Conservation (phyloP, 2,113 vertebrate genomes). For the Microtus pennsylvanicus region DNA sequence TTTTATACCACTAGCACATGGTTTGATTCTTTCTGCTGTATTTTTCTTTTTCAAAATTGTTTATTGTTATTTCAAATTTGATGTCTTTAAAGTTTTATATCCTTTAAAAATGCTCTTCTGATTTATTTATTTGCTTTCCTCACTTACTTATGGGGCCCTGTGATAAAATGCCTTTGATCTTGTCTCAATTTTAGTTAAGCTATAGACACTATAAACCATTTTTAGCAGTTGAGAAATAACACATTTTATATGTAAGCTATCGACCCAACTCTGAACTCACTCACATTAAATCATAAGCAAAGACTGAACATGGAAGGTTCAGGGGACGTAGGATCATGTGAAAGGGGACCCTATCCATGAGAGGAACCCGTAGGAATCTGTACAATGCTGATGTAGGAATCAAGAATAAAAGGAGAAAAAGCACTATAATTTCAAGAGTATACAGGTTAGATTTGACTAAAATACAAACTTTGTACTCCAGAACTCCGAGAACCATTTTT, state of each 20-base stretch:
- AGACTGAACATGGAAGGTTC: not conserved
- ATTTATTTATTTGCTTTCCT: constrained; percentile 20
- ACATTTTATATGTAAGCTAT: not conserved
- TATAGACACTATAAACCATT: not conserved
- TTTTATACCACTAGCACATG: not conserved
- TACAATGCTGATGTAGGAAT: not conserved
- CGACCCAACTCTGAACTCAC: not conserved
- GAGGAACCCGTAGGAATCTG: not conserved
- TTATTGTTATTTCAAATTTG: not conserved
- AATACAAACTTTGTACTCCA: not conserved
- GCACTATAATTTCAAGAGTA: not conserved
- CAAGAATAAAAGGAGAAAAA: not conserved
- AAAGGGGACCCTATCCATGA: not conserved
- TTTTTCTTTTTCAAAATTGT: not conserved
- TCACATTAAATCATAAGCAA: not conserved
- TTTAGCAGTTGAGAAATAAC: not conserved
- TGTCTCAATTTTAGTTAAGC: constrained; percentile 25
- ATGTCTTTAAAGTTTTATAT: not conserved
- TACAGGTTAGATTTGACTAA: not conserved
- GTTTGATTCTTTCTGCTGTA: not conserved
- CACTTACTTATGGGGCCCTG: not conserved
- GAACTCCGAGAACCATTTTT: not conserved
- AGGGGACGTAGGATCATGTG: not conserved
- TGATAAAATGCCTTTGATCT: constrained; percentile 7
- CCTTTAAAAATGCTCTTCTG: not conserved